Evolutionary conservation across 2,888 invertebrate species (phyloP), one percentile per base, ranked within the genome.

Genomic region (Drosophila incognita): DNA sequence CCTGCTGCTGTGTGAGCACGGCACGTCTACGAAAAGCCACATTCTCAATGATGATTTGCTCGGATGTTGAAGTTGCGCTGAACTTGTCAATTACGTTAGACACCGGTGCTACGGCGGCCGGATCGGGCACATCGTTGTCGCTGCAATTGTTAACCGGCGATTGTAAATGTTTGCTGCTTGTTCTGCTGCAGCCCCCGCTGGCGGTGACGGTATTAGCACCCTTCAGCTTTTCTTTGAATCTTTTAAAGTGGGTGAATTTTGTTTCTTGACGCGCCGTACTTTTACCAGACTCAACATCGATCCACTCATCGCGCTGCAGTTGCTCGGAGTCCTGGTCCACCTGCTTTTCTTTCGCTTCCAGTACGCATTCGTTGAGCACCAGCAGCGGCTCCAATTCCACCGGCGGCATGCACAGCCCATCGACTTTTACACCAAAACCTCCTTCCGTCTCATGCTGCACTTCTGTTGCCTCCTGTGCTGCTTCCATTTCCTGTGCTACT

Each of bases 311-410:
- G 13, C 33, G 31, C 11, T 62, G 21, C 31, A n/a, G 13, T 4
- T 76, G 60, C 4, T 33, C 15, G 40, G 38, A 13, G 36, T 29
- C 6, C 11, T 13, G 53, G 1, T 36, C 38, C 1, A 57, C 61
- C 4, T 42, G n/a, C 0, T 67, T 66, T 0, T 54, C 58, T 1
- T n/a, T 18, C 13, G 11, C n/a, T 13, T 78, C 82, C 13, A 73
- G 8, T 18, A 74, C 73, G 40, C 85, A 82, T 36, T 75, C 88
- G 27, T 87, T 82, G 5, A 82, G 38, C 8, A 87, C 83, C 0
- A 77, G 31, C 15, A 80, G 1, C 2, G 56, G 49, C 2, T 85
- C 77, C 46, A 59, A 36, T 2, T 80, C 68, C 2, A 67, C 68
- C 27, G 81, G 69, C 5, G 73, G 73, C 79, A 75, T 78, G 4